A percentile compares a stretch with the other conserved stretches of the same genome.
These are phyloP conservation scores for Macrophya annulata DNA, from an alignment of 2,888 invertebrate genomes.

Conservation along the genomic window DNA sequence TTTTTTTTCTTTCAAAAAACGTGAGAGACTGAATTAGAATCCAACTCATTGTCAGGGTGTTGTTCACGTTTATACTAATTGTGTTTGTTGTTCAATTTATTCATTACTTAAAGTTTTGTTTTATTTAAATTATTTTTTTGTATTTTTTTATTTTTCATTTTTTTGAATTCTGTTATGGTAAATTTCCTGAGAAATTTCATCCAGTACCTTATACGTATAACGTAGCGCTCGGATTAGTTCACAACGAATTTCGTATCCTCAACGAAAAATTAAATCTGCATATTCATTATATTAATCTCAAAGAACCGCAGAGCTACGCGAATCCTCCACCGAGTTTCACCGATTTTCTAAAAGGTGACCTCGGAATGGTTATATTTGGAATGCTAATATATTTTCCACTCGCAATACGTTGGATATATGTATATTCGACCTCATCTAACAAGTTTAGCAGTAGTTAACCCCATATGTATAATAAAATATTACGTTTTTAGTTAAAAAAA, in stretches of 20 bases:
- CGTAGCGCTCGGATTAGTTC: conserved; percentile 26
- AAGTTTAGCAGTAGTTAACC: too few species aligned
- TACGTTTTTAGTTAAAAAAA: neutral
- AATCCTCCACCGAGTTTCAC: neutral
- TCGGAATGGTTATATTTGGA: neutral
- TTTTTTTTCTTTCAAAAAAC: too few species aligned
- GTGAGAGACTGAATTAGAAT: too few species aligned
- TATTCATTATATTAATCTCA: conserved; percentile 49
- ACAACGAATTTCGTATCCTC: neutral
- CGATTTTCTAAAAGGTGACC: conserved; percentile 1
- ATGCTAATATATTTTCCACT: conserved; percentile 16
- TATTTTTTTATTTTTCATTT: neutral
- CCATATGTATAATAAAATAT: neutral
- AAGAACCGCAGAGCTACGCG: conserved; percentile 8
- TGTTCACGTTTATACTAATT: neutral
- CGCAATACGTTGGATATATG: neutral
- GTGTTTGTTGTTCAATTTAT: neutral
- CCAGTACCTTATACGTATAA: neutral
- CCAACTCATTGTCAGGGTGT: neutral
- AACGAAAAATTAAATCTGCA: conserved; percentile 51
- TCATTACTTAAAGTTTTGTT: neutral
- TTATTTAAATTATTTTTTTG: neutral
- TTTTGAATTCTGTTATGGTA: neutral
- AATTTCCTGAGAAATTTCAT: neutral
- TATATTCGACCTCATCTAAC: neutral